Conservation (phyloP, 2,797 vertebrate species). For the Mus caroli region DNA sequence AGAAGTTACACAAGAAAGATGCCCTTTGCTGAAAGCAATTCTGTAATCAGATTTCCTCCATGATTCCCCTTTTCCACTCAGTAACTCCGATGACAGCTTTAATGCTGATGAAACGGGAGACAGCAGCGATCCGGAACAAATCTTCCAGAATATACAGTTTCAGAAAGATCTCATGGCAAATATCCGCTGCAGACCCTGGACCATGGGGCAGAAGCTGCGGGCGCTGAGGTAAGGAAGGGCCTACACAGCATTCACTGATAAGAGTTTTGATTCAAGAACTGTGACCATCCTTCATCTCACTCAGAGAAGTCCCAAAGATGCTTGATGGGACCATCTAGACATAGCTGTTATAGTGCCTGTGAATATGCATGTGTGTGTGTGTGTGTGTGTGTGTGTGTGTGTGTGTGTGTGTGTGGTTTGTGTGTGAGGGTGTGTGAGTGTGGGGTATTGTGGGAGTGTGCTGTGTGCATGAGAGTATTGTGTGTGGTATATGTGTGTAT, state of each 20-base stretch:
- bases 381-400: not conserved
- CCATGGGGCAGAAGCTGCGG: conserved; percentile 97
- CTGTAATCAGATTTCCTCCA: conserved; percentile 9
- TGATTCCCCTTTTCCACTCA: conserved; percentile 76
- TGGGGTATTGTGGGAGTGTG: not conserved
- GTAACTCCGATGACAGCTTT: conserved; percentile 93
- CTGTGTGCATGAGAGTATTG: too few relatives aligned
- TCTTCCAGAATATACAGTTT: conserved; percentile 99
- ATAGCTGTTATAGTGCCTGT: not conserved
- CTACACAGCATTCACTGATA: fast-evolving
- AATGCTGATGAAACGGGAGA: conserved; percentile 91
- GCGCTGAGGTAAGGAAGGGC: conserved; percentile 92
- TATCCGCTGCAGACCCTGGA: conserved; percentile 96
- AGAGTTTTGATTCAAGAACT: fast-evolving
- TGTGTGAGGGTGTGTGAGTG: not conserved
- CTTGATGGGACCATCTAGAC: too few relatives aligned
- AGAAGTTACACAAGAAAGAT: not conserved
- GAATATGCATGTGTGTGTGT: not conserved
- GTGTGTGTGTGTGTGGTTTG: not conserved
- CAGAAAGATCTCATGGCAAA: conserved; percentile 98
- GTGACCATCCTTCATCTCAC: fast-evolving
- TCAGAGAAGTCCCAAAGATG: not conserved
- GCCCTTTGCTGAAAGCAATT: conserved; percentile 1
- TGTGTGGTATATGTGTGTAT: not conserved
- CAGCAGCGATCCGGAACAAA: conserved; percentile 95